Evolutionary conservation across 23 tunicate species (phyloP), one percentile per base, ranked within the genome.

Genomic region (Ciona savignyi): DNA sequence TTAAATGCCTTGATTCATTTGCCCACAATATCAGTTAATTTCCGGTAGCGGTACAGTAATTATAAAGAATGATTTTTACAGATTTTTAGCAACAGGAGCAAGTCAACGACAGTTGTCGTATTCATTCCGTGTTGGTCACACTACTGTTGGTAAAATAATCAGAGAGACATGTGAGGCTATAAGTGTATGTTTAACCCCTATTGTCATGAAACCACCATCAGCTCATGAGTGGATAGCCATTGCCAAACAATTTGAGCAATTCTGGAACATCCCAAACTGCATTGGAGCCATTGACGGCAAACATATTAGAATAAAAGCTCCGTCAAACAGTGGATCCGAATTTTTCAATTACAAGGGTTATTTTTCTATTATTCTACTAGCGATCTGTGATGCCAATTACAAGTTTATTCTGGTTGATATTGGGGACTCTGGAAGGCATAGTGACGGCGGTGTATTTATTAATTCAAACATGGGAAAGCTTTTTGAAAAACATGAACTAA

Each of bases 361-460:
- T 60, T 83, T 76, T 60, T 75, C 70, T 1, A 60, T 84, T 34
- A 29, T 84, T 35, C 72, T 64, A 67, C 82, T 3, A 27, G 61
- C n/a, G n/a, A n/a, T n/a, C n/a, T n/a, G n/a, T n/a, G n/a, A n/a
- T n/a, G n/a, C n/a, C n/a, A n/a, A n/a, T 29, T 69, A 78, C 67
- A 64, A 51, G 29, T 78, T 78, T 51, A 33, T 60, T 29, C 29
- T 78, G 48, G 74, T 78, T 28, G 82, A 68, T 32, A 68, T 78
- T 51, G 74, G 77, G 25, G 71, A 70, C 56, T 75, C 68, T 28
- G 81, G 81, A 0, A 21, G 77, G 29, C 65, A 70, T 27, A 69
- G 82, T 63, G 82, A 84, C 71, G 82, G 82, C 34, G 89, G 88
- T 25, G 77, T 67, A 9, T 83, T 83, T 77, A 63, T 67, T 3